A percentile compares a stretch with the other conserved stretches of the same genome.
These are phyloP conservation scores for Anoura caudifer DNA, from an alignment of 2,113 vertebrate genomes.

Conservation along the genomic window DNA sequence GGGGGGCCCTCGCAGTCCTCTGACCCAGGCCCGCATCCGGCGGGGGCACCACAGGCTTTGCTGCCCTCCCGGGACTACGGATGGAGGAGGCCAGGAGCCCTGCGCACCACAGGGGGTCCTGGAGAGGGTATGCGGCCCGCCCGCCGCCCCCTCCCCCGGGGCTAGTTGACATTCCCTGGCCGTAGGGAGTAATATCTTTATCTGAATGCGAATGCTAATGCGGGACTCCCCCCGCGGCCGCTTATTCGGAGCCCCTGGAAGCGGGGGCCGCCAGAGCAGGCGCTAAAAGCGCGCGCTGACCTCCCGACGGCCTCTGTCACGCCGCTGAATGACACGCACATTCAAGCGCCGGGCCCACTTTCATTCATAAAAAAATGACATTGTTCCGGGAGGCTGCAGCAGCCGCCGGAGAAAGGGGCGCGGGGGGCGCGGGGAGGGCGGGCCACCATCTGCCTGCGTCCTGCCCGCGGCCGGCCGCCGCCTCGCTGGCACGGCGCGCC, in stretches of 20 bases:
- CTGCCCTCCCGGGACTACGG: accelerated
- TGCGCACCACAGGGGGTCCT: neutral
- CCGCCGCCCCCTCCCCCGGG: neutral
- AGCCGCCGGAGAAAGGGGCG: conserved; percentile 40
- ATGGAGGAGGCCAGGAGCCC: neutral
- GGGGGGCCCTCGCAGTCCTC: neutral
- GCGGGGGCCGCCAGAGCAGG: neutral
- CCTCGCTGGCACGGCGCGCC: neutral
- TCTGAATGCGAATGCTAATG: conserved; percentile 69
- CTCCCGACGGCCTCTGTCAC: conserved; percentile 72
- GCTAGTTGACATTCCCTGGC: conserved; percentile 33
- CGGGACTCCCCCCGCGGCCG: neutral
- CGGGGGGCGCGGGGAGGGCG: conserved; percentile 27
- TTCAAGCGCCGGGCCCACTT: conserved; percentile 63
- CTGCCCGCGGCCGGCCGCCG: neutral
- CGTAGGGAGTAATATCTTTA: conserved; percentile 53
- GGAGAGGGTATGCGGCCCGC: neutral
- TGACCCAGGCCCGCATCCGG: neutral
- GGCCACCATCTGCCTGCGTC: conserved; percentile 67
- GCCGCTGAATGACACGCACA: conserved; percentile 70
- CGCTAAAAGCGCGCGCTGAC: conserved; percentile 73
- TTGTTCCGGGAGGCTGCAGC: conserved; percentile 63
- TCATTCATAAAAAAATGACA: conserved; percentile 77
- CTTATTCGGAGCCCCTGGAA: conserved; percentile 37
- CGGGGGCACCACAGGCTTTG: too few species aligned